Evolutionary conservation across 2,888 invertebrate species (phyloP), one percentile per base, ranked within the genome.

Genomic region (Bugula neritina): DNA sequence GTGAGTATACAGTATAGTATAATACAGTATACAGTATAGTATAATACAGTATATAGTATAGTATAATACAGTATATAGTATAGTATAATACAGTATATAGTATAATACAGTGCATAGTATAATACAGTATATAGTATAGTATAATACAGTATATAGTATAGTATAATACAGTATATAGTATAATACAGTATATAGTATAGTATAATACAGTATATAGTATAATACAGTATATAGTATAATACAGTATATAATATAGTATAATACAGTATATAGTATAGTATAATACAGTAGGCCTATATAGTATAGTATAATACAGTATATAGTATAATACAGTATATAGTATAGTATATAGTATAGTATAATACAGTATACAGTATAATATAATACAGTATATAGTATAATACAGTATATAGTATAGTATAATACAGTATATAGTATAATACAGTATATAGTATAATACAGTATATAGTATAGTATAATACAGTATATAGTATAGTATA

Each of bases 1-100:
- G 77, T 23, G 74, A 72, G 21, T 69, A 58, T n/a, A n/a, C n/a
- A n/a, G n/a, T n/a, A 43, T 43, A 43, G 43, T 43, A 43, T 43
- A 43, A 17, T 43, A 43, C 43, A 43, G 43, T 43, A 43, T 43
- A 10, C 43, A 10, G 17, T 43, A 43, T 43, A 43, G 43, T 43
- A 43, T 5, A n/a, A n/a, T n/a, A n/a, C n/a, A 72, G 21, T 69
- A 58, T n/a, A n/a, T n/a, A n/a, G n/a, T n/a, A 43, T 43, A 43
- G 43, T 43, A 43, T 43, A 43, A 17, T 43, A 43, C 43, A 43
- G 43, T 43, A 43, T 43, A 10, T 17, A 10, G 17, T 43, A 43
- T 43, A 43, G 43, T 43, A 43, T 5, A n/a, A n/a, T n/a, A n/a
- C n/a, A n/a, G n/a, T n/a, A n/a, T n/a, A n/a, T n/a, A n/a, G n/a